phyloP scores from a whole-genome alignment of 2,113 vertebrate species.

The Mormoops blainvillei region DNA sequence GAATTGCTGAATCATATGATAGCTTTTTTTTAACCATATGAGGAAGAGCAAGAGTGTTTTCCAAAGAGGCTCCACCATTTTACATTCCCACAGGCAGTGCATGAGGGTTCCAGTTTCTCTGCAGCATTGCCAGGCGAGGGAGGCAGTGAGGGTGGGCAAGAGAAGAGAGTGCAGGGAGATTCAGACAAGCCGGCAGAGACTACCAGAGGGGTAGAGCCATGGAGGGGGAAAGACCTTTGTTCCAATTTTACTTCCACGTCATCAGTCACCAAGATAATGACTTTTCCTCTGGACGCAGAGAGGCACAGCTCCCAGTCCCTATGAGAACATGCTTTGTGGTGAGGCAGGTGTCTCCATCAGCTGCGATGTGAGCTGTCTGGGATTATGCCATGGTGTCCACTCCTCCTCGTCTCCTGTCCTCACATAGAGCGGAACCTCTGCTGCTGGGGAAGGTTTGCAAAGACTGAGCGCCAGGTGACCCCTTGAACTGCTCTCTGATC shows the following conservation, averaged over 20 bases:
- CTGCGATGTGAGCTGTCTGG: background rate
- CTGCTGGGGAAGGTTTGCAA: background rate
- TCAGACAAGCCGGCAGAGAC: background rate
- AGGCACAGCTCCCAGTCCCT: background rate
- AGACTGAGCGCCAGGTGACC: background rate
- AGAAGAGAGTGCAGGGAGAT: background rate
- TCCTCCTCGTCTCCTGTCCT: background rate
- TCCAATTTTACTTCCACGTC: background rate
- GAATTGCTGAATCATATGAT: background rate
- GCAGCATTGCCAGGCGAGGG: background rate
- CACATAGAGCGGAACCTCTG: fast-evolving
- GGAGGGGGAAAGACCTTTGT: background rate
- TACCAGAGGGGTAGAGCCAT: background rate
- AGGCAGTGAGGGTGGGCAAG: background rate
- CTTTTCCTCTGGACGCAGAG: background rate
- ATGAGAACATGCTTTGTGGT: no score
- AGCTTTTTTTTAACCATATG: background rate
- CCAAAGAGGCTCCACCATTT: background rate
- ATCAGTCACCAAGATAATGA: background rate
- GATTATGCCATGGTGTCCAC: background rate
- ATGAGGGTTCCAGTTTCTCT: background rate
- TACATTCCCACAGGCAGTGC: background rate
- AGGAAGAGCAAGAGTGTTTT: background rate
- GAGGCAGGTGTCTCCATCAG: background rate
- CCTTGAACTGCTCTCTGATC: constrained; percentile 4